phyloP scores from a whole-genome alignment of 1,140 invertebrate genomes.

The Papilio polyxenes region DNA sequence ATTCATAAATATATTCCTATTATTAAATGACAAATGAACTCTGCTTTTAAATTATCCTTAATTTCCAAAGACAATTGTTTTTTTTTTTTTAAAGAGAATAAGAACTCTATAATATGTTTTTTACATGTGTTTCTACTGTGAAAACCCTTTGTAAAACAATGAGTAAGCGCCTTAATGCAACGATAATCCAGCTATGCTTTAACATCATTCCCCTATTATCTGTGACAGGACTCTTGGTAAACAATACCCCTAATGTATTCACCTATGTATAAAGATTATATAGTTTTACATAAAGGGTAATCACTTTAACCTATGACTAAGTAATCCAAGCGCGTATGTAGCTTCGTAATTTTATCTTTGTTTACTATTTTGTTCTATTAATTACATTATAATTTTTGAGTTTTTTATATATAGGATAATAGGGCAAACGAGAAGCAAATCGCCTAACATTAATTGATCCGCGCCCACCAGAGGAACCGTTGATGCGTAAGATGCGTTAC shows the following conservation, averaged over 20 bases:
- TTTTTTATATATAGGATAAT: no score
- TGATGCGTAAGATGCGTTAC: no score
- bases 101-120: no score
- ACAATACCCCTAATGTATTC: neutral
- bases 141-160: neutral
- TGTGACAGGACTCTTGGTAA: neutral
- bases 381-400: no score
- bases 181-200: neutral
- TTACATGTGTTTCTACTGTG: neutral
- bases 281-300: slow-evolving; percentile 3
- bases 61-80: no score
- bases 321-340: neutral
- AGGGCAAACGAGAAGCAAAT: no score
- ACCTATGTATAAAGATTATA: slow-evolving; percentile 23
- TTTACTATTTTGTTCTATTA: neutral
- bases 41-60: no score
- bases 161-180: neutral
- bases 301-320: slow-evolving; percentile 11
- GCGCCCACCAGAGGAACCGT: no score
- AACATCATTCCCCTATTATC: neutral
- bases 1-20: no score
- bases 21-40: no score
- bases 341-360: neutral
- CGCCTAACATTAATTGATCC: no score
- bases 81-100: no score